Base-by-base conservation (phyloP, 2,888 invertebrate species). In the Bruchidius siliquastri region DNA sequence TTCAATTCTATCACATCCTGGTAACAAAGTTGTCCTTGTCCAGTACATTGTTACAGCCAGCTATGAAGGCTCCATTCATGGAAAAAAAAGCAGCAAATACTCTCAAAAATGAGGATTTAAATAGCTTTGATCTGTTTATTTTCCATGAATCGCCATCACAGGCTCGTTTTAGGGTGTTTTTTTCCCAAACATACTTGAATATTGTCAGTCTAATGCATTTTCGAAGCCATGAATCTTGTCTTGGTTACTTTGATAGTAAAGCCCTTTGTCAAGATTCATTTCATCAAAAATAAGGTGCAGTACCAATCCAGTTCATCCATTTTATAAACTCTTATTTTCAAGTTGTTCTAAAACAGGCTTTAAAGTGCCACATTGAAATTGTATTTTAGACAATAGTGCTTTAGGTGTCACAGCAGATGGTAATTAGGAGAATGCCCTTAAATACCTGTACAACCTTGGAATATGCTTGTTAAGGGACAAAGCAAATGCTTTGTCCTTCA, bases 401-500 rank as follows among this genome's bases (percentile, higher is more conserved):
- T 74, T 72, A 10, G 80, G 72, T 20, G 78, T 81, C 72, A 77
- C 76, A 20, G 73, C 67, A 1, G 78, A 78, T 6, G 81, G 78
- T 22, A 81, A 76, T 22, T 78, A 70, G 73, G 78, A 78, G 71
- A 76, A 73, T n/a, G 73, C 72, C 67, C 72, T 71, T 2, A 80
- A 68, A 71, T 78, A 80, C 72, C 73, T 71, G 70, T 81, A 80
- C 0, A 79, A 71, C 21, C 76, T 75, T 22, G 79, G 80, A 67
- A 79, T 79, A 68, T 77, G 26, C 73, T 81, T 80, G 70, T 77
- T 79, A 8, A 80, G 71, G 1, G 81, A 78, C n/a, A 78, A 73
- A 26, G 79, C 79, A 72, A 79, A 77, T 67, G 74, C 69, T 75
- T 79, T 79, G 21, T 80, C 79, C 70, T 77, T 18, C 8, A 73